These are phyloP conservation scores for Agelastica alni DNA, from an alignment of 2,888 invertebrate genomes.

Conservation along the genomic window DNA sequence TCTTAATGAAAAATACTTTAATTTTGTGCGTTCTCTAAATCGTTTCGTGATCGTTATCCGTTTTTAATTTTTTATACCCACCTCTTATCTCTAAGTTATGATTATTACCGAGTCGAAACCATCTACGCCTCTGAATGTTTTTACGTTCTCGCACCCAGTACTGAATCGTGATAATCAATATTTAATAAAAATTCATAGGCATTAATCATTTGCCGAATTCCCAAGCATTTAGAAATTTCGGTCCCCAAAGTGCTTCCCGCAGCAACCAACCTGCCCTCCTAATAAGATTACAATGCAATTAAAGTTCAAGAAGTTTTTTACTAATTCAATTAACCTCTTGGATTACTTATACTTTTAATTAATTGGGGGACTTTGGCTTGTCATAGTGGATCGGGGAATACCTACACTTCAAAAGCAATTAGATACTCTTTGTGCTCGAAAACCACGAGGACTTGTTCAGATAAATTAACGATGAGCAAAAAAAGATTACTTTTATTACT, in stretches of 20 bases:
- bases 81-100: too few relatives aligned
- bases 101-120: neutral
- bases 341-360: constrained; percentile 29
- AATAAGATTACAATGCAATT: constrained; percentile 29
- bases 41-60: too few relatives aligned
- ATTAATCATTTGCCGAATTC: constrained; percentile 16
- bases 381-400: constrained; percentile 19
- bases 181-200: constrained; percentile 15
- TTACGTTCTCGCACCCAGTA: neutral
- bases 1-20: too few relatives aligned
- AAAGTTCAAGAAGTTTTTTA: constrained; percentile 28
- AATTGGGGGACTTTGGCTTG: constrained; percentile 22
- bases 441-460: neutral
- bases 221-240: constrained; percentile 9
- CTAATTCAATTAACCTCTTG: constrained; percentile 25
- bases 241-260: neutral
- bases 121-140: neutral
- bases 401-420: constrained; percentile 21
- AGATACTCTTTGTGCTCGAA: constrained; percentile 18
- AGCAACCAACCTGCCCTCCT: neutral
- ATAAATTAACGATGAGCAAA: neutral
- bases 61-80: too few relatives aligned
- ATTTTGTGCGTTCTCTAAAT: too few relatives aligned
- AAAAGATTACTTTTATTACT: neutral
- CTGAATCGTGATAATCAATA: constrained; percentile 11